These are phyloP conservation scores for Nymphalis urticae DNA, from an alignment of 2,888 invertebrate genomes.

Conservation along the genomic window DNA sequence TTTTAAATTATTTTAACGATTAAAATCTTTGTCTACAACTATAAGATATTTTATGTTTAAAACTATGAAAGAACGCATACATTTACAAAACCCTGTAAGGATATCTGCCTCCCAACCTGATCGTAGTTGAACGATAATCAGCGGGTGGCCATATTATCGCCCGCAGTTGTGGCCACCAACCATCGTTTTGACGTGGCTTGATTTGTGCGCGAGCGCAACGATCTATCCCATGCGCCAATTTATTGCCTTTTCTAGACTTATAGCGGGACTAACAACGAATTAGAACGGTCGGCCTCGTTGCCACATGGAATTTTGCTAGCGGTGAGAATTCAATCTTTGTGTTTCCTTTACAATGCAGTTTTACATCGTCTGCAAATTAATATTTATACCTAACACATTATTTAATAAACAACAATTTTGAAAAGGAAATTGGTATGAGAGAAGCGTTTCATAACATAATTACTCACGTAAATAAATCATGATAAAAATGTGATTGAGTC, in stretches of 20 bases:
- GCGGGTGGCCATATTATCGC: constrained; percentile 68
- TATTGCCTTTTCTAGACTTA: constrained; percentile 66
- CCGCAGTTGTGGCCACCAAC: constrained; percentile 63
- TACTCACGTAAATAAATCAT: constrained; percentile 24
- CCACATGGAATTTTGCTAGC: constrained; percentile 26
- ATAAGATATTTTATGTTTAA: background rate
- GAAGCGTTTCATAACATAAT: constrained; percentile 10
- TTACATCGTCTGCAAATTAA: background rate
- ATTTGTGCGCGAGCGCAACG: constrained; percentile 71
- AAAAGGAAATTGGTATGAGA: too few species aligned
- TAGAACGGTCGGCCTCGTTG: constrained; percentile 64
- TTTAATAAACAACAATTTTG: too few species aligned
- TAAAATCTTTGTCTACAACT: background rate
- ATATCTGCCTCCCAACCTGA: constrained; percentile 32
- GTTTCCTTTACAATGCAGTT: background rate
- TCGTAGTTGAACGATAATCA: constrained; percentile 55
- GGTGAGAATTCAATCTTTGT: constrained; percentile 25
- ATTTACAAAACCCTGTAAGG: constrained; percentile 22
- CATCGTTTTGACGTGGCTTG: constrained; percentile 73
- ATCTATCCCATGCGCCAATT: constrained; percentile 69
- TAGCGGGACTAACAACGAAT: constrained; percentile 58
- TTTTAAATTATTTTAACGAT: background rate
- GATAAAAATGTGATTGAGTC: constrained; percentile 57
- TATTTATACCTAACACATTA: too few species aligned
- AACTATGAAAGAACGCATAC: background rate